These are phyloP conservation scores for Drosophila varians DNA, from an alignment of 1,140 invertebrate species.

Conservation along the genomic window DNA sequence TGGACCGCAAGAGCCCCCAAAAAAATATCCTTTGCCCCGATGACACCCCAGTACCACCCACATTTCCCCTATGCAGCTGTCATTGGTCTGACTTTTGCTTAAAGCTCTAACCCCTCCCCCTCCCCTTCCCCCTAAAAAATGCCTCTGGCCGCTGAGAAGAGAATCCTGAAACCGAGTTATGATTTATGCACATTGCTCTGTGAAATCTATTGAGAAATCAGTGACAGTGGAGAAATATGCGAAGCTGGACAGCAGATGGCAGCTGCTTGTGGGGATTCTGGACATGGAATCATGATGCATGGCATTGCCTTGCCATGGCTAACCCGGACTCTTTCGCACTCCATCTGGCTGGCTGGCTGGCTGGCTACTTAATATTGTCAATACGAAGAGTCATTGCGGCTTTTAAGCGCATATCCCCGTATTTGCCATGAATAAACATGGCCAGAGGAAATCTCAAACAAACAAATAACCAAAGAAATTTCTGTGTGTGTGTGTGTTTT, in stretches of 20 bases:
- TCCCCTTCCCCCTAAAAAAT: not conserved
- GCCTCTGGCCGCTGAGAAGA: not conserved
- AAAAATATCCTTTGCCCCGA: conserved; percentile 14
- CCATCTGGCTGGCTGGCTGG: conserved; percentile 1
- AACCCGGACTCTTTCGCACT: not conserved
- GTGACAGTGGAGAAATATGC: conserved; percentile 73
- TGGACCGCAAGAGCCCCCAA: conserved; percentile 9
- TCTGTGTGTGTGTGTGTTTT: too few relatives aligned
- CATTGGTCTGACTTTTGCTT: conserved; percentile 74
- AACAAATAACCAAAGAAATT: conserved; percentile 26
- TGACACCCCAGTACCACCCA: not conserved
- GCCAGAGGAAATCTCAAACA: conserved; percentile 36
- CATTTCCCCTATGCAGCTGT: conserved; percentile 42
- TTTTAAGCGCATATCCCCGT: conserved; percentile 33
- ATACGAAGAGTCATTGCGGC: conserved; percentile 57
- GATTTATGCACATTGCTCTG: conserved; percentile 76
- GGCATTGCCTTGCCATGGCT: conserved; percentile 5
- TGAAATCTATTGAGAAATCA: conserved; percentile 80
- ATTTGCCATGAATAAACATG: conserved; percentile 47
- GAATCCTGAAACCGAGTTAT: conserved; percentile 38
- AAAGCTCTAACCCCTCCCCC: conserved; percentile 27
- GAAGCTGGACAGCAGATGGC: conserved; percentile 39
- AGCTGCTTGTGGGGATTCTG: conserved; percentile 53
- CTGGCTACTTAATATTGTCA: conserved; percentile 40
- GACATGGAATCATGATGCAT: conserved; percentile 44